phyloP scores from a whole-genome alignment of 2,888 invertebrate species.

The Hypercompe scribonia region DNA sequence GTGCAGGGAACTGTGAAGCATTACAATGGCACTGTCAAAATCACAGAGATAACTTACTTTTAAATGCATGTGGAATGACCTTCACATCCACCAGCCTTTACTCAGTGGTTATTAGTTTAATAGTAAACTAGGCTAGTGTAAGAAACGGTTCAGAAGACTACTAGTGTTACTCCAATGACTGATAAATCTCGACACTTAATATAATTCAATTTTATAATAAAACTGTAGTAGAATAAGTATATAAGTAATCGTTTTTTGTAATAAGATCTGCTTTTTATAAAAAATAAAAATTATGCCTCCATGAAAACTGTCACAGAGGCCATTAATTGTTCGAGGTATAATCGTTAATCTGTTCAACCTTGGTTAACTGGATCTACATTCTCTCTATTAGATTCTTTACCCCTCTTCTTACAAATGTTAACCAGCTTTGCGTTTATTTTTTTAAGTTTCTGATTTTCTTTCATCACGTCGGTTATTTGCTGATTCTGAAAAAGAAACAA shows the following conservation, averaged over 20 bases:
- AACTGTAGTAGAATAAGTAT: background rate
- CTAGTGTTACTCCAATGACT: background rate
- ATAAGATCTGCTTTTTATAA: conserved; percentile 44
- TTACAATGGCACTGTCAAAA: conserved; percentile 60
- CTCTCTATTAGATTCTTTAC: conserved; percentile 71
- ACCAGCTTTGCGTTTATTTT: conserved; percentile 79
- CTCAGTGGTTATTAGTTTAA: background rate
- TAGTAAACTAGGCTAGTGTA: background rate
- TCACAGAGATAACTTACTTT: conserved; percentile 22
- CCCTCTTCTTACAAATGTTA: conserved; percentile 79
- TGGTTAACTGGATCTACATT: conserved; percentile 70
- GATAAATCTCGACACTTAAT: background rate
- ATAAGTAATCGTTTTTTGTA: conserved; percentile 38
- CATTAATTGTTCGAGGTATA: background rate
- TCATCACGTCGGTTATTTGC: conserved; percentile 78
- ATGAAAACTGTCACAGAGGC: background rate
- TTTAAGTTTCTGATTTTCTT: conserved; percentile 82
- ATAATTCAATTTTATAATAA: background rate
- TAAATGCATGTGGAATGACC: conserved; percentile 73
- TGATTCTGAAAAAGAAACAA: conserved; percentile 72
- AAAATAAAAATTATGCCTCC: conserved; percentile 1
- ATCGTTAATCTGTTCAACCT: conserved; percentile 37
- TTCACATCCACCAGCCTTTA: conserved; percentile 60
- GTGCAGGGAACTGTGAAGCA: conserved; percentile 28
- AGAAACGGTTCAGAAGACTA: background rate